These are phyloP conservation scores for Zaprionus camerounensis DNA, from an alignment of 1,140 invertebrate species.

Conservation along the genomic window DNA sequence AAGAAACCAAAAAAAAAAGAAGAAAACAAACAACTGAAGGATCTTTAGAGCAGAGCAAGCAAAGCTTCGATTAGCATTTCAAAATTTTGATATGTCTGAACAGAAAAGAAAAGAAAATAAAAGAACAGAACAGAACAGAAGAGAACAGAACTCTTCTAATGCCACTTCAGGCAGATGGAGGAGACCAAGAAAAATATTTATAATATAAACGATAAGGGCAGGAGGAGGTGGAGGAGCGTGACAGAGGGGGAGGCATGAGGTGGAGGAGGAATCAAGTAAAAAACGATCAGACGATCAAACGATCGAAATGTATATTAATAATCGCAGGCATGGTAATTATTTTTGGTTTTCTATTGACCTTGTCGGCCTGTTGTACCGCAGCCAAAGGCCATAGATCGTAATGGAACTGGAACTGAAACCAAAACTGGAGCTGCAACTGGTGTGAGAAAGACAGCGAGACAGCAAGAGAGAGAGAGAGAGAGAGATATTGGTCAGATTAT, in stretches of 20 bases:
- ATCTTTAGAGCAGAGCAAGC: conserved; percentile 12
- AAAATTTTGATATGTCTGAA: not conserved
- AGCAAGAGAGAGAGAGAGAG: not conserved
- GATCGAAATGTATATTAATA: conserved; percentile 55
- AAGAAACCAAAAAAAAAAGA: not conserved
- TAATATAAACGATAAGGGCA: not conserved
- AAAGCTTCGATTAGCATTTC: conserved; percentile 24
- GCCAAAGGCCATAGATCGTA: conserved; percentile 30
- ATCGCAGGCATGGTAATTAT: conserved; percentile 63
- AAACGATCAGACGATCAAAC: not conserved
- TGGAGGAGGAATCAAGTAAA: not conserved
- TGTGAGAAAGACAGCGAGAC: not conserved
- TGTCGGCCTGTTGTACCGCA: conserved; percentile 40
- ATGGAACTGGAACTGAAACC: conserved; percentile 14
- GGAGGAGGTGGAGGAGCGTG: not conserved
- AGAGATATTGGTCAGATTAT: conserved; percentile 14
- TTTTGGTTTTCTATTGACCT: conserved; percentile 57
- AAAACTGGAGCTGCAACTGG: conserved; percentile 1
- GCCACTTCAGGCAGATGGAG: conserved; percentile 2
- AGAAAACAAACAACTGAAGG: conserved; percentile 6
- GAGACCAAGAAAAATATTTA: conserved; percentile 2
- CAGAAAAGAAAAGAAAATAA: not conserved
- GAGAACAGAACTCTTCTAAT: conserved; percentile 1
- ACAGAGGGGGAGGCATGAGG: not conserved
- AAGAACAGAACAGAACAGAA: not conserved